Percentiles rank a stretch among this genome's conserved stretches.
Evolutionary conservation across 2,888 invertebrate species (phyloP).

Genomic region (Crepidodera aurea): DNA sequence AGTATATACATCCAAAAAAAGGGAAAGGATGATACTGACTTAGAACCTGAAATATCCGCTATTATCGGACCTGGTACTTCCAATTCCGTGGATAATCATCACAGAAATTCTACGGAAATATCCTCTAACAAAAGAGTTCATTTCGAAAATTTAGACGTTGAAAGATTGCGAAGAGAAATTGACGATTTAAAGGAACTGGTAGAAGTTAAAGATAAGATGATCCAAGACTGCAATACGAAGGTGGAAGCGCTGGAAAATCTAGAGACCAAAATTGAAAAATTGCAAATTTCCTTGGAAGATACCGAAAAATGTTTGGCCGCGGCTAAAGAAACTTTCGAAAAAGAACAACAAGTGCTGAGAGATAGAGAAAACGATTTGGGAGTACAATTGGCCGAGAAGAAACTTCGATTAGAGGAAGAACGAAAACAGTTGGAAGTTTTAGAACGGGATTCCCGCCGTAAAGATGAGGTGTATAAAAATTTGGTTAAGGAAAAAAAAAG

Average conservation of each 20-base stretch:
- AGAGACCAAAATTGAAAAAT: constrained; percentile 65
- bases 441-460: constrained; percentile 66
- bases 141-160: constrained; percentile 64
- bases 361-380: constrained; percentile 58
- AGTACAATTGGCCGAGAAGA: constrained; percentile 67
- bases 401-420: constrained; percentile 65
- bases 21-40: constrained; percentile 23
- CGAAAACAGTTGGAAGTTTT: constrained; percentile 65
- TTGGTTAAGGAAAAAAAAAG: constrained; percentile 68
- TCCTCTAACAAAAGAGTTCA: constrained; percentile 56
- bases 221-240: constrained; percentile 68
- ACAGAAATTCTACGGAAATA: constrained; percentile 55
- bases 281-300: constrained; percentile 65
- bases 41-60: constrained; percentile 54
- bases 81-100: too few species aligned
- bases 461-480: constrained; percentile 68
- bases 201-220: constrained; percentile 66
- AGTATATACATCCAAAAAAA: background rate
- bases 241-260: constrained; percentile 63
- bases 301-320: constrained; percentile 66
- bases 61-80: constrained; percentile 46
- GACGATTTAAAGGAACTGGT: constrained; percentile 65
- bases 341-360: constrained; percentile 64
- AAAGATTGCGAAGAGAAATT: constrained; percentile 57
- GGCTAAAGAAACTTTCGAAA: constrained; percentile 61